A percentile compares a stretch with the other conserved stretches of the same genome.
phyloP scores from a whole-genome alignment of 2,797 vertebrate species.

The Manis crassicaudata region DNA sequence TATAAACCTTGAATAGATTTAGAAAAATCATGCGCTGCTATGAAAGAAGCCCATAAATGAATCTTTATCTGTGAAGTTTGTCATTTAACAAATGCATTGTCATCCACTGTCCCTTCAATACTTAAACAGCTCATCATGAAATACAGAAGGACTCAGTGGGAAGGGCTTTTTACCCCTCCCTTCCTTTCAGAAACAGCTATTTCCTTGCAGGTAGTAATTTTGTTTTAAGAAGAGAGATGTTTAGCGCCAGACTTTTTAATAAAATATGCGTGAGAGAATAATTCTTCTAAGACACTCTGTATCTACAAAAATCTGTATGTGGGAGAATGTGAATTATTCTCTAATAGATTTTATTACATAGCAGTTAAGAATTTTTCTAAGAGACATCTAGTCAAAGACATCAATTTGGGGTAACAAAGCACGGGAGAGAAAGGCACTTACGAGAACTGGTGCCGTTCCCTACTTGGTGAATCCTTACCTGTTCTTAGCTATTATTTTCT shows the following conservation, averaged over 20 bases:
- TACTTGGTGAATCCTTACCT: accelerated
- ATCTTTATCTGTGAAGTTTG: slow-evolving; percentile 80
- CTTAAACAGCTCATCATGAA: slow-evolving; percentile 57
- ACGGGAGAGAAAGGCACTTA: not conserved
- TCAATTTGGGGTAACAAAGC: slow-evolving; percentile 32
- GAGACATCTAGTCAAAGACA: slow-evolving; percentile 60
- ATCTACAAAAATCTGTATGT: slow-evolving; percentile 68
- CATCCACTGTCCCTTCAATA: slow-evolving; percentile 74
- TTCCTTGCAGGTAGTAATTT: slow-evolving; percentile 74
- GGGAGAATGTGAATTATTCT: slow-evolving; percentile 60
- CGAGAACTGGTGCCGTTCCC: accelerated
- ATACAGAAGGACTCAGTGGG: not conserved
- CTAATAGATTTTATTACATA: slow-evolving; percentile 72
- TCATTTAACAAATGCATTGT: slow-evolving; percentile 77
- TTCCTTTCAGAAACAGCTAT: slow-evolving; percentile 66
- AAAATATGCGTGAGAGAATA: slow-evolving; percentile 68
- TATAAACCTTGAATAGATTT: slow-evolving; percentile 70
- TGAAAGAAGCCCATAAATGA: slow-evolving; percentile 70
- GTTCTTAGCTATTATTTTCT: not conserved
- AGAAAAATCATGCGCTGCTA: slow-evolving; percentile 41
- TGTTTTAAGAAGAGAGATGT: slow-evolving; percentile 70
- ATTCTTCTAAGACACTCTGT: slow-evolving; percentile 68
- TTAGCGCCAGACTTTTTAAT: slow-evolving; percentile 68
- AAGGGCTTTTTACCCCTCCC: not conserved
- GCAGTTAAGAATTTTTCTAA: slow-evolving; percentile 62